Evolutionary conservation across 2,113 vertebrate genomes (phyloP).

Genomic region (Kryptolebias marmoratus): DNA sequence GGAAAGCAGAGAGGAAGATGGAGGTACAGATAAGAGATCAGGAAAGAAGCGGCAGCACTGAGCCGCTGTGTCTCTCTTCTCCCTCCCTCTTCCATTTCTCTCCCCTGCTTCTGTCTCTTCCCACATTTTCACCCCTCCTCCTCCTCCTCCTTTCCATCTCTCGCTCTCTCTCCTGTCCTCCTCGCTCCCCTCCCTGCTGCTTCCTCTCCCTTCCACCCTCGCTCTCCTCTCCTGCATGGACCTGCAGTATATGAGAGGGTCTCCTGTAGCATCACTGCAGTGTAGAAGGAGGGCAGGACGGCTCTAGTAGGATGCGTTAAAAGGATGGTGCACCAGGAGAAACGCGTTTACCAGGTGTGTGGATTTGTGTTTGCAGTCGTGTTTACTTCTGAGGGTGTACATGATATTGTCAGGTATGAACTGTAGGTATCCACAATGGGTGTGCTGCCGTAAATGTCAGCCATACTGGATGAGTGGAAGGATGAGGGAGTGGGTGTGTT

Average conservation of each 20-base stretch:
- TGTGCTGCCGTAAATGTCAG: slow-evolving; percentile 46
- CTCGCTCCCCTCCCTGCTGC: slow-evolving; percentile 16
- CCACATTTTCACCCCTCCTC: slow-evolving; percentile 44
- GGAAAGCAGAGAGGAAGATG: slow-evolving; percentile 45
- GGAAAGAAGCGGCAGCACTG: slow-evolving; percentile 44
- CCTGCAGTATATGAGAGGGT: slow-evolving; percentile 76
- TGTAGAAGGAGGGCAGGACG: slow-evolving; percentile 72
- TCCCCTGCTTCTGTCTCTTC: slow-evolving; percentile 41
- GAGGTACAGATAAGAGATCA: slow-evolving; percentile 56
- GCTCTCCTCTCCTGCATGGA: slow-evolving; percentile 61
- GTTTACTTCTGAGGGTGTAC: background rate
- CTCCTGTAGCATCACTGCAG: slow-evolving; percentile 82
- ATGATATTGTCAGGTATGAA: slow-evolving; percentile 21
- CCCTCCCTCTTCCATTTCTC: slow-evolving; percentile 32
- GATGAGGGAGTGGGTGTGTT: slow-evolving; percentile 52
- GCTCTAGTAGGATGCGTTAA: slow-evolving; percentile 76
- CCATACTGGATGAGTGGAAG: slow-evolving; percentile 40
- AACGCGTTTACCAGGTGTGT: slow-evolving; percentile 85
- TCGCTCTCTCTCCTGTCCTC: background rate
- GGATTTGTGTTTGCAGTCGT: slow-evolving; percentile 14
- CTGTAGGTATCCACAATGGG: slow-evolving; percentile 38
- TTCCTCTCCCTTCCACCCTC: slow-evolving; percentile 40
- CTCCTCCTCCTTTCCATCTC: slow-evolving; percentile 20
- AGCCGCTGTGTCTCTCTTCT: slow-evolving; percentile 44
- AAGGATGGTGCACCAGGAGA: slow-evolving; percentile 84